These are phyloP conservation scores for Neotoxoptera formosana DNA, from an alignment of 1,140 invertebrate species.

Conservation along the genomic window DNA sequence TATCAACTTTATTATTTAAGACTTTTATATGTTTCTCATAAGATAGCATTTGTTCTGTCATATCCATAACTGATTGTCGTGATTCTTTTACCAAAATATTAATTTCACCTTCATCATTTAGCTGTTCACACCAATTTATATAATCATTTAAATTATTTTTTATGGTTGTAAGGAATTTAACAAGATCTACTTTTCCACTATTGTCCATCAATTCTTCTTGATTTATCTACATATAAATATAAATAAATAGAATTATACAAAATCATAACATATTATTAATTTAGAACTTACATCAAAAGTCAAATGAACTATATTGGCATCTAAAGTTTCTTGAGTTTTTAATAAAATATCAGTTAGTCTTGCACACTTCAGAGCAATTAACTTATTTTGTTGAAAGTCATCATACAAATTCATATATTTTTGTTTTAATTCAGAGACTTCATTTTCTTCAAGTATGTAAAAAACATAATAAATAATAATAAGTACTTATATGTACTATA, in stretches of 20 bases:
- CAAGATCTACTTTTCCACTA: conserved; percentile 28
- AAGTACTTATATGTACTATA: neutral
- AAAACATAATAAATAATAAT: neutral
- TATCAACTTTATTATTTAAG: neutral
- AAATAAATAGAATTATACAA: neutral
- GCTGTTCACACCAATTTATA: conserved; percentile 32
- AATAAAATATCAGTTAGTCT: conserved; percentile 33
- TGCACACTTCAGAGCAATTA: neutral
- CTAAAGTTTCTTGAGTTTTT: neutral
- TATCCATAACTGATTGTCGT: conserved; percentile 20
- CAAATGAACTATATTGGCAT: conserved; percentile 8
- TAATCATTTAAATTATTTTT: conserved; percentile 29
- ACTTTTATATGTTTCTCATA: neutral
- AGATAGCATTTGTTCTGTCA: neutral
- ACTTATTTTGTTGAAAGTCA: conserved; percentile 34
- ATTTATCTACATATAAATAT: conserved; percentile 12
- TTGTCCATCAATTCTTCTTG: neutral
- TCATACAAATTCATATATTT: neutral
- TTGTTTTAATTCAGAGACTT: conserved; percentile 27
- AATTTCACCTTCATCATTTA: neutral
- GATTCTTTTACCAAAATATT: neutral
- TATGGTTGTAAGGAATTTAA: neutral
- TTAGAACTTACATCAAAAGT: conserved; percentile 25
- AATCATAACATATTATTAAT: neutral
- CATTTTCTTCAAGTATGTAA: conserved; percentile 28